Evolutionary conservation across 2,113 vertebrate species (phyloP).

Genomic region (Clarias batrachus): DNA sequence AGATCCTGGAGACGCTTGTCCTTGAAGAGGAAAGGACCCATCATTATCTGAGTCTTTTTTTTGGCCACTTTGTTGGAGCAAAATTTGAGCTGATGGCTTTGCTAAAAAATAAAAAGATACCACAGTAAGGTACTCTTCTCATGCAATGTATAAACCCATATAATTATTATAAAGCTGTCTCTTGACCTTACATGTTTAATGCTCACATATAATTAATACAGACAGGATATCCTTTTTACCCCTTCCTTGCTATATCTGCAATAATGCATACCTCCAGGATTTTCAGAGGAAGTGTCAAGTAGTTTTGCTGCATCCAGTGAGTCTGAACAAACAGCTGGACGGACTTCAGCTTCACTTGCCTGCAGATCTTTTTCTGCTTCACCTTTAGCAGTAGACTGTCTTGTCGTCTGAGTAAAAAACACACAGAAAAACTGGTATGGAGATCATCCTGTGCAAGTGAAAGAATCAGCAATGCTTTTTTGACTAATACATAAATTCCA

Average conservation of each 20-base stretch:
- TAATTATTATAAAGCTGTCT: not conserved
- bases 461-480: not conserved
- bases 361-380: not conserved
- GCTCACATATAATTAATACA: slow-evolving; percentile 3
- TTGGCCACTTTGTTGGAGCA: slow-evolving; percentile 1
- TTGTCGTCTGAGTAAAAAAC: not conserved
- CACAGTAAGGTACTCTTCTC: not conserved
- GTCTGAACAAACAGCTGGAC: slow-evolving; percentile 15
- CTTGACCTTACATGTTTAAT: not conserved
- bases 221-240: not conserved
- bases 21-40: slow-evolving; percentile 14
- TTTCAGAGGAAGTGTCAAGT: not conserved
- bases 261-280: slow-evolving; percentile 27
- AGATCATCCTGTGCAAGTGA: not conserved
- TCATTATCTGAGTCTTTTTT: not conserved
- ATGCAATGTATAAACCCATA: not conserved
- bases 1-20: slow-evolving; percentile 2
- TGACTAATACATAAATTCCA: not conserved
- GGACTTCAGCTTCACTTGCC: slow-evolving; percentile 14
- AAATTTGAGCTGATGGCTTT: slow-evolving; percentile 17
- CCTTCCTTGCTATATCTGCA: not conserved
- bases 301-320: not conserved
- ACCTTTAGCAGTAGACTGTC: not conserved
- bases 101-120: slow-evolving; percentile 39
- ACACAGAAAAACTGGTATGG: not conserved